phyloP scores from a whole-genome alignment of 2,888 invertebrate species.

The Cephus pygmeus region DNA sequence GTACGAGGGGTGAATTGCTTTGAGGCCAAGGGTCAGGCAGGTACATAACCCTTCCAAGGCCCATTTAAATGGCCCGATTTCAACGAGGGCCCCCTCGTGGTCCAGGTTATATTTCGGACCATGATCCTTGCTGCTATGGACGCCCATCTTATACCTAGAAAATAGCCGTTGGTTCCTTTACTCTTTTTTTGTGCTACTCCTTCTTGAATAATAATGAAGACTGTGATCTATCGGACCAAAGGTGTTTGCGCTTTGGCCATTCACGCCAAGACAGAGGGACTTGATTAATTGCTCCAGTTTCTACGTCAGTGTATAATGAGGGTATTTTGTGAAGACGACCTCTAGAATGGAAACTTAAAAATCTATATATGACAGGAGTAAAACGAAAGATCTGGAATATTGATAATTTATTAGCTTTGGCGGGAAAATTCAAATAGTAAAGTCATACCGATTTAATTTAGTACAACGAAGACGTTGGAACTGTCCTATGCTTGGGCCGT shows the following conservation, averaged over 20 bases:
- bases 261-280: not conserved
- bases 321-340: not conserved
- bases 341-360: not conserved
- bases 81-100: constrained; percentile 13
- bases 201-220: constrained; percentile 17
- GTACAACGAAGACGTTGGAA: not conserved
- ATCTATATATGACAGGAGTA: not conserved
- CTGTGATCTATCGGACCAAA: constrained; percentile 25
- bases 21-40: constrained; percentile 55
- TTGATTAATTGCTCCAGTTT: constrained; percentile 24
- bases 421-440: not conserved
- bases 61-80: constrained; percentile 55
- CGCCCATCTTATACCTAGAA: not conserved
- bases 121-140: constrained; percentile 3
- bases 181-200: not conserved
- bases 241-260: constrained; percentile 20
- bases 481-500: not conserved
- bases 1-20: constrained; percentile 43
- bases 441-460: not conserved
- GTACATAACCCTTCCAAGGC: constrained; percentile 58
- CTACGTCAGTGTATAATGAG: not conserved
- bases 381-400: not conserved
- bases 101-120: constrained; percentile 1
- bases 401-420: not conserved
- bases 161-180: not conserved